Evolutionary conservation across 2,113 vertebrate species (phyloP).

Genomic region (Felis chaus): DNA sequence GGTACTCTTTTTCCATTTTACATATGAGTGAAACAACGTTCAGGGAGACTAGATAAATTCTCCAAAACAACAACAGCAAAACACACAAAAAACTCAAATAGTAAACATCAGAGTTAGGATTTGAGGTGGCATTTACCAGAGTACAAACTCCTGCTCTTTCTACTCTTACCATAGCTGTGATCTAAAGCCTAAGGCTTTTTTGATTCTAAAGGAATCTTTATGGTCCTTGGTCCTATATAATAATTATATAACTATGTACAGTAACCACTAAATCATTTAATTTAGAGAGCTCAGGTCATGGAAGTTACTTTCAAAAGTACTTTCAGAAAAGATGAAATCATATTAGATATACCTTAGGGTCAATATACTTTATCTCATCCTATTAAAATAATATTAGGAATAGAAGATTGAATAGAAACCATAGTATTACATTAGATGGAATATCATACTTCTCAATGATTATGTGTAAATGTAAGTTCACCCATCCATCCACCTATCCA

Average conservation of each 20-base stretch:
- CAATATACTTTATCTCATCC: background rate
- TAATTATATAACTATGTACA: no score
- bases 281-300: background rate
- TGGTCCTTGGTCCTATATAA: background rate
- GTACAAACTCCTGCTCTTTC: background rate
- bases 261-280: no score
- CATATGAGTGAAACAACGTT: background rate
- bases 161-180: background rate
- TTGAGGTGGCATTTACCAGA: background rate
- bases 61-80: background rate
- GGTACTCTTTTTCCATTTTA: background rate
- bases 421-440: background rate
- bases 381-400: background rate
- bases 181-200: background rate
- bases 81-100: background rate
- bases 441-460: background rate
- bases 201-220: background rate
- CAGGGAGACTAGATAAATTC: background rate
- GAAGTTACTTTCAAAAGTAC: background rate
- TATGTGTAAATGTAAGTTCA: background rate
- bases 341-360: background rate
- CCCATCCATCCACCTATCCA: background rate
- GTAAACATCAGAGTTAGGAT: background rate
- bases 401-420: constrained; percentile 10
- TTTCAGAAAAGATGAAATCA: background rate